Evolutionary conservation across 2,797 vertebrate species (phyloP), one percentile per base, ranked within the genome.

Genomic region (Halcyon badia): DNA sequence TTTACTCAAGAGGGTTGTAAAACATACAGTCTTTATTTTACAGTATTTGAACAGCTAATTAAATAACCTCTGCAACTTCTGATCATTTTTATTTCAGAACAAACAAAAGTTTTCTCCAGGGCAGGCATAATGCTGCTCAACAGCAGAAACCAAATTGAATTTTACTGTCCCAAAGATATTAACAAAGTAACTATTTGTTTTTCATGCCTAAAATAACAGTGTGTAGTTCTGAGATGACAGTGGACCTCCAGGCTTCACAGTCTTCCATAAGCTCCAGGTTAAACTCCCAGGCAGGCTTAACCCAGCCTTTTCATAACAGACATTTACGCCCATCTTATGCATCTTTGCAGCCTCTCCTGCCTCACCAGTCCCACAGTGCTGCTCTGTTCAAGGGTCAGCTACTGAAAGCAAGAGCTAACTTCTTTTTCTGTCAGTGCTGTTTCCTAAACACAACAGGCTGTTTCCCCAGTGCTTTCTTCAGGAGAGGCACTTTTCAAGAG

Each of bases 241-340:
- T 9, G 30, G 20, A 42, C 22, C 26, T 83, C 35, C 48, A 68
- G 31, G 61, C 24, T 73, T 19, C 26, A 10, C 0, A 42, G 16
- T 14, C 21, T 49, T 37, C 9, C 28, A 31, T 44, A 28, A 14
- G 33, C 15, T 41, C 49, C 33, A 30, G 28, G 28, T 41, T 82
- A 54, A 44, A 90, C 10, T 87, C 31, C 57, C 22, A 9, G 42
- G 7, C 10, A 80, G 49, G 25, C 21, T 77, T 17, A 77, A n/a
- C 22, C 52, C 44, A 46, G 46, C 26, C 2, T 33, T 37, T 35
- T 61, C 24, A 42, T 9, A 22, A 12, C 70, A 76, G 91, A 73
- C 11, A 21, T 24, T 64, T 37, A 20, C 1, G 0, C 3, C 7
- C 25, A 86, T n/a, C 10, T 9, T n/a, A 16, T 18, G 35, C 11